Base-by-base conservation (phyloP, 2,797 vertebrate genomes). In the Pseudochaenichthys georgianus region DNA sequence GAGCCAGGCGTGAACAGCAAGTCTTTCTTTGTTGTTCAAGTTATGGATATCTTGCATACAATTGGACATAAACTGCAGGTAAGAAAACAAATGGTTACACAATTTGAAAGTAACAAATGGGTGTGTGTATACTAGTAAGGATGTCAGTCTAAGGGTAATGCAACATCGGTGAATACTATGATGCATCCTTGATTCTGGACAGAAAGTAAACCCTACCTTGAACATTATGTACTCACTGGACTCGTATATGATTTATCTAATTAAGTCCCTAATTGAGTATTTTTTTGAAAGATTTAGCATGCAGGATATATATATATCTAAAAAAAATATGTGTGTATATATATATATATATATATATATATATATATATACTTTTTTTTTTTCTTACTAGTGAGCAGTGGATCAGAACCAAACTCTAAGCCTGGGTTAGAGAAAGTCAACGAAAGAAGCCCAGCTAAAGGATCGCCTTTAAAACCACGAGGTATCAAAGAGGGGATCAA, bases 381-480 rank as follows among this genome's bases (percentile, higher is more conserved):
- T 0, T 28, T 28, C 23, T 28, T 28, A 28, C 23, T 28, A 28
- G 3, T 28, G 23, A 28, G 23, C 23, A 28, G 23, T 28, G 23
- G 23, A 28, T 28, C 23, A 28, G 23, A 28, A 28, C 23, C 23
- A 28, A 28, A 28, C 23, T 28, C 23, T 28, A 28, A 28, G 23
- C 23, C 23, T 28, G 23, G 23, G 23, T 28, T 28, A 28, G 23
- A 28, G 23, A 28, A 28, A 28, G 23, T 28, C 23, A 28, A 28
- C 23, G 23, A 23, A 28, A 28, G 23, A 28, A 28, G 23, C 23
- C 23, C 23, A 28, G 23, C 23, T 0, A 75, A 70, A 54, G 21
- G 16, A 48, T 89, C 84, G 0, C 73, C 80, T 48, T 41, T 51
- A 8, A 85, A 87, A 77, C 83, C 84, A 48, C 76, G 80, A 83